A percentile compares a stretch with the other conserved stretches of the same genome.
Conservation (phyloP, 1,140 invertebrate genomes). For the Conopomorpha cramerella region DNA sequence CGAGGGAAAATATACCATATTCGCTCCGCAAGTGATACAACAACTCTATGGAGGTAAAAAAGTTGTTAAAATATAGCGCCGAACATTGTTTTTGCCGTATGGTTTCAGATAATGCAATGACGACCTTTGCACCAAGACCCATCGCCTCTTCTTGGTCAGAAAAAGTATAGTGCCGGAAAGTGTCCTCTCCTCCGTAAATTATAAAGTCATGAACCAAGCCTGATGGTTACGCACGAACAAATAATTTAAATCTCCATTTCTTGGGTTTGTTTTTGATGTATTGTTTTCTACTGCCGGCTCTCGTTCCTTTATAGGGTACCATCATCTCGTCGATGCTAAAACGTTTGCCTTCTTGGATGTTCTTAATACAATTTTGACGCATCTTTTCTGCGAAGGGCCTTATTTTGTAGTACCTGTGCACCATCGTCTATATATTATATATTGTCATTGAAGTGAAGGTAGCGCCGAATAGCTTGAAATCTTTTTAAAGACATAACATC, state of each 20-base stretch:
- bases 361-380: neutral
- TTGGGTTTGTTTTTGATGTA: too few species aligned
- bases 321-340: constrained; percentile 1
- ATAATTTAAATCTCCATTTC: neutral
- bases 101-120: neutral
- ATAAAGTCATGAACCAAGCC: neutral
- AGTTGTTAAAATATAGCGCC: too few species aligned
- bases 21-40: too few species aligned
- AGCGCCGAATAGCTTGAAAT: neutral
- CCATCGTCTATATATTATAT: neutral
- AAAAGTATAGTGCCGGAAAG: neutral
- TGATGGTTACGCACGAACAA: neutral
- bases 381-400: neutral
- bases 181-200: neutral
- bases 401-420: neutral
- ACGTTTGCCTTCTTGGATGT: too few species aligned
- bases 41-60: too few species aligned
- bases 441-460: neutral
- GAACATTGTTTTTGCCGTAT: neutral
- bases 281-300: neutral
- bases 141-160: neutral
- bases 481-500: neutral
- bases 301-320: too few species aligned
- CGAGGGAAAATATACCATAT: too few species aligned
- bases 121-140: neutral